Evolutionary conservation across 2,888 invertebrate genomes (phyloP), one percentile per base, ranked within the genome.

Genomic region (Amphimallon solstitiale): DNA sequence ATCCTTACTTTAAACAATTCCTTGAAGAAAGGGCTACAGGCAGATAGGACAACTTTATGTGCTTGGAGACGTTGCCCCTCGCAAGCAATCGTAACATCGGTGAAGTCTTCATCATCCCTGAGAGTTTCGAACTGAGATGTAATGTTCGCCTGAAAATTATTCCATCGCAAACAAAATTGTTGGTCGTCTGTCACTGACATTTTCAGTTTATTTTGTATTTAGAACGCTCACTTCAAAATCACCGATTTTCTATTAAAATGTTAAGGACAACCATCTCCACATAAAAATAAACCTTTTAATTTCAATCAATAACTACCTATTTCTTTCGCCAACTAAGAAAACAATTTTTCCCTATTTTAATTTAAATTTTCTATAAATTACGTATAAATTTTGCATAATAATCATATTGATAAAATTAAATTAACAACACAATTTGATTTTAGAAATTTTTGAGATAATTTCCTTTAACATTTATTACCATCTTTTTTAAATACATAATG

Each of bases 101-200:
- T 92, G 85, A 93, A 92, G 85, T 92, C 92, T 86, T 93, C 92
- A 85, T 91, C 91, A 85, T 91, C 90, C 82, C 93, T 87, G 79
- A 93, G 86, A 79, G 91, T 88, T 85, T 92, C 92, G 85, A 93
- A 92, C 84, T 93, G 92, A 82, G 92, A 90, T 80, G 92, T 91
- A 83, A 93, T 91, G 85, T 93, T 93, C 75, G 92, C 91, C 86
- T 92, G 92, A 86, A 91, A 92, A 87, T 93, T 92, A 86, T 93
- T 93, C 93, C 93, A 93, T 85, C 92, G 88, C 84, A 93, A 88
- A 87, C 93, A 93, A 86, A 92, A 93, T 86, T 92, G 92, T 86
- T 93, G 93, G 85, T 91, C 91, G 83, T 88, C 88, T 82, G 84
- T 85, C 84, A 85, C 29, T 52, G 63, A 66, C 63, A 68, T 65